Evolutionary conservation across 2,888 invertebrate species (phyloP).

Genomic region (Acanthopleura granulata): DNA sequence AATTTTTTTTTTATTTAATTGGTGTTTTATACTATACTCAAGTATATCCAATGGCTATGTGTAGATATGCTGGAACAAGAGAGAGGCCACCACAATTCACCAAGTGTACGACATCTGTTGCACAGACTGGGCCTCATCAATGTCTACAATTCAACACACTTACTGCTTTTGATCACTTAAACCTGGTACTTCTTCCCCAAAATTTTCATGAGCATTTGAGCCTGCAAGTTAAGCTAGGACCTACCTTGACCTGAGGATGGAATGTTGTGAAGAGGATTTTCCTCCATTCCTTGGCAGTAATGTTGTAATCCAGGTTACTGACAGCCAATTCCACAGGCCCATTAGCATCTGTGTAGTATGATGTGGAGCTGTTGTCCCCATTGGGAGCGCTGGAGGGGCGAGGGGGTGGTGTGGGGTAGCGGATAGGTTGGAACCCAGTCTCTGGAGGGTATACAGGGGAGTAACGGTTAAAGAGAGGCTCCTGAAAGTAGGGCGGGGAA

Average conservation of each 20-base stretch:
- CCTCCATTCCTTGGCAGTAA: constrained; percentile 78
- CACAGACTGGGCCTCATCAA: no score
- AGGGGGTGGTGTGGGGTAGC: neutral
- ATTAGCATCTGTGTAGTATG: neutral
- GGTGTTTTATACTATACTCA: no score
- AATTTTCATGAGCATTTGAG: no score
- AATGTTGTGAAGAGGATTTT: constrained; percentile 77
- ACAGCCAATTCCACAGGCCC: constrained; percentile 69
- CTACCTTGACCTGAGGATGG: constrained; percentile 77
- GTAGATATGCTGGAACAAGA: no score
- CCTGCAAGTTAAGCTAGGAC: constrained; percentile 26
- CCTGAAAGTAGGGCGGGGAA: neutral
- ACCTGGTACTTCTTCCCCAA: no score
- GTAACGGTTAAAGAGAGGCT: neutral
- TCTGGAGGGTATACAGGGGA: neutral
- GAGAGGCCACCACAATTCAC: no score
- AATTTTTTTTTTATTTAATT: no score
- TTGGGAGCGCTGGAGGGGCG: neutral
- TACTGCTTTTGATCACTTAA: no score
- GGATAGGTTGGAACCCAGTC: constrained; percentile 3
- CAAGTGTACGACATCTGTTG: no score
- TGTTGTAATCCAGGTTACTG: constrained; percentile 80
- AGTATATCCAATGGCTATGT: no score
- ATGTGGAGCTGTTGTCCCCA: neutral
- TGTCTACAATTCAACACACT: no score